Conservation (phyloP, 1,140 invertebrate species). For the Drosophila triauraria region DNA sequence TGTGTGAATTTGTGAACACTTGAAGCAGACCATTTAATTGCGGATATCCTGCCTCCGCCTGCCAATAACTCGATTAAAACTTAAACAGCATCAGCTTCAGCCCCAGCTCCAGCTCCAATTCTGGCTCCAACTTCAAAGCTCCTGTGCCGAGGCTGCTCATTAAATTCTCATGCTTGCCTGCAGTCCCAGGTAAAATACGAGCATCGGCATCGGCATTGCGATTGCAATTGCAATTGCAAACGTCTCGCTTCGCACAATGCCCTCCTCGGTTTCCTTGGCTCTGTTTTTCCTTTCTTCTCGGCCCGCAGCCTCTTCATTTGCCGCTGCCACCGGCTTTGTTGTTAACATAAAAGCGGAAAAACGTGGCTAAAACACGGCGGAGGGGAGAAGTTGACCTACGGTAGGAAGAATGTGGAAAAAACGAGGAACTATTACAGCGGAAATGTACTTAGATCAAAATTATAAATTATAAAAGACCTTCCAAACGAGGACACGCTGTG, state of each 20-base stretch:
- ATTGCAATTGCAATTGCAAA: slow-evolving; percentile 52
- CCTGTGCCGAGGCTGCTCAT: slow-evolving; percentile 39
- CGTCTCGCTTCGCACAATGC: slow-evolving; percentile 42
- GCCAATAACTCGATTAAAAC: slow-evolving; percentile 52
- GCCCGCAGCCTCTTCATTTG: slow-evolving; percentile 54
- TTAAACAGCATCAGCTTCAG: slow-evolving; percentile 11
- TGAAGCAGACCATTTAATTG: slow-evolving; percentile 10
- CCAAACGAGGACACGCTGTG: background rate
- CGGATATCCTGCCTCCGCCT: background rate
- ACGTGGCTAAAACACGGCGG: slow-evolving; percentile 12
- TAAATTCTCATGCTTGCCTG: slow-evolving; percentile 66
- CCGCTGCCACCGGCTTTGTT: slow-evolving; percentile 41
- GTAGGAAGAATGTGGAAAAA: slow-evolving; percentile 11
- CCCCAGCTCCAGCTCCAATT: background rate
- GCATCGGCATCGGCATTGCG: slow-evolving; percentile 40
- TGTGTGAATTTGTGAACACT: slow-evolving; percentile 8
- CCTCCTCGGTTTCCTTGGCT: slow-evolving; percentile 18
- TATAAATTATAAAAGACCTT: slow-evolving; percentile 21
- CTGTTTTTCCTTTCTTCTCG: slow-evolving; percentile 36
- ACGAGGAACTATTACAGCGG: slow-evolving; percentile 25
- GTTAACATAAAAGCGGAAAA: slow-evolving; percentile 44
- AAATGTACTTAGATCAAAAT: slow-evolving; percentile 26
- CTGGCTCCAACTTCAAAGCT: slow-evolving; percentile 45
- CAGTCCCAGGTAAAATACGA: slow-evolving; percentile 52
- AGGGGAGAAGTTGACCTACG: slow-evolving; percentile 19